phyloP scores from a whole-genome alignment of 2,797 vertebrate species.

The Gila robusta region DNA sequence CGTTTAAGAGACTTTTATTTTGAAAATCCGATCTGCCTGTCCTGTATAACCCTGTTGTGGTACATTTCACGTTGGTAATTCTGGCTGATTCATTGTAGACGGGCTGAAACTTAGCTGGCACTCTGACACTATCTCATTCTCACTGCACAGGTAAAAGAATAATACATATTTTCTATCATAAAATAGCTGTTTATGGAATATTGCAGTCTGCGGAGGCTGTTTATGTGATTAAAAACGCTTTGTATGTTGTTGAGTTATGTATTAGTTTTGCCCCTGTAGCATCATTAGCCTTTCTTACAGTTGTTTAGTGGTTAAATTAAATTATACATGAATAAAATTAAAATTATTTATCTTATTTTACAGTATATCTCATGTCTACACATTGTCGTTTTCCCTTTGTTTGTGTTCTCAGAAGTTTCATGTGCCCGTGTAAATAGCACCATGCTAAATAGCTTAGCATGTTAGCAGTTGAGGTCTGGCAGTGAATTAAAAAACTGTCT shows the following conservation, averaged over 20 bases:
- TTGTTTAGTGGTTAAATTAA: background rate
- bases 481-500: background rate
- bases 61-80: conserved; percentile 68
- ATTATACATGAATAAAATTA: background rate
- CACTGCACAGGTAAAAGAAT: conserved; percentile 32
- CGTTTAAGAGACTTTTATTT: conserved; percentile 14
- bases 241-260: background rate
- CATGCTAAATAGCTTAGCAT: conserved; percentile 35
- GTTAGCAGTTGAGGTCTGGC: background rate
- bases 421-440: background rate
- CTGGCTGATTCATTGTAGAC: conserved; percentile 93
- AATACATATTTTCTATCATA: background rate
- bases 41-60: background rate
- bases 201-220: background rate
- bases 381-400: background rate
- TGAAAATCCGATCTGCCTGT: background rate
- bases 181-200: background rate
- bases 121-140: background rate
- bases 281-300: conserved; percentile 2
- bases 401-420: background rate
- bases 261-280: background rate
- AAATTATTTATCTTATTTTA: too few species aligned
- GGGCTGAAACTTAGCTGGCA: conserved; percentile 21
- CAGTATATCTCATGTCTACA: background rate
- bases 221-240: background rate